A percentile compares a stretch with the other conserved stretches of the same genome.
Conservation (phyloP, 1,140 invertebrate species). For the Nylanderia fulva region DNA sequence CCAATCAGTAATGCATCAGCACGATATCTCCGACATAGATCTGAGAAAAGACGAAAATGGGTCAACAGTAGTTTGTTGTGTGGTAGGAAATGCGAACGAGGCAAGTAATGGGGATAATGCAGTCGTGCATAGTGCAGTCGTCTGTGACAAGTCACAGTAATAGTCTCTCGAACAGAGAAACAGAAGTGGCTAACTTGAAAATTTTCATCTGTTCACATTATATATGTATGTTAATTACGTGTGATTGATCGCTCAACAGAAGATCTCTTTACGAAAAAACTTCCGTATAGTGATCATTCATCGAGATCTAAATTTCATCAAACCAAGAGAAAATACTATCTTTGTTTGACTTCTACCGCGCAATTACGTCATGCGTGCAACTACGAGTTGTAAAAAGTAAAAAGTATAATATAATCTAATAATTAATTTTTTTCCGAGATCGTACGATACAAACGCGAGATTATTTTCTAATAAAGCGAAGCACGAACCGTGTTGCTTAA, state of each 20-base stretch:
- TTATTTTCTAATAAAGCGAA: constrained; percentile 46
- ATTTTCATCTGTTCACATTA: constrained; percentile 22
- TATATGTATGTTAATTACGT: constrained; percentile 68
- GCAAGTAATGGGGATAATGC: neutral
- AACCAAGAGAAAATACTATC: constrained; percentile 26
- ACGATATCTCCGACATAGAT: neutral
- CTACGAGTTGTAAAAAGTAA: no score
- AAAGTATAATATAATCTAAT: constrained; percentile 36
- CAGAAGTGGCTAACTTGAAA: neutral
- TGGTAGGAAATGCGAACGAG: neutral
- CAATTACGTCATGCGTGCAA: no score
- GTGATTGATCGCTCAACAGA: constrained; percentile 64
- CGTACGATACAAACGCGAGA: neutral
- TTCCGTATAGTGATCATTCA: constrained; percentile 21
- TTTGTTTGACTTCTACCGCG: neutral
- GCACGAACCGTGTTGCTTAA: constrained; percentile 2
- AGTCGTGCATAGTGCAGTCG: neutral
- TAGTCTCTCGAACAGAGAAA: neutral
- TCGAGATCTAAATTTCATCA: constrained; percentile 61
- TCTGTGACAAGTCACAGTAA: neutral
- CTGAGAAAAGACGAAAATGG: neutral
- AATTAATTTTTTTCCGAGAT: constrained; percentile 22
- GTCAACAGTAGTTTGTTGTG: neutral
- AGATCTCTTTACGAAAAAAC: constrained; percentile 50
- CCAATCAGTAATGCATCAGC: neutral